phyloP scores from a whole-genome alignment of 2,113 vertebrate genomes.

The Microcebus griseorufus region DNA sequence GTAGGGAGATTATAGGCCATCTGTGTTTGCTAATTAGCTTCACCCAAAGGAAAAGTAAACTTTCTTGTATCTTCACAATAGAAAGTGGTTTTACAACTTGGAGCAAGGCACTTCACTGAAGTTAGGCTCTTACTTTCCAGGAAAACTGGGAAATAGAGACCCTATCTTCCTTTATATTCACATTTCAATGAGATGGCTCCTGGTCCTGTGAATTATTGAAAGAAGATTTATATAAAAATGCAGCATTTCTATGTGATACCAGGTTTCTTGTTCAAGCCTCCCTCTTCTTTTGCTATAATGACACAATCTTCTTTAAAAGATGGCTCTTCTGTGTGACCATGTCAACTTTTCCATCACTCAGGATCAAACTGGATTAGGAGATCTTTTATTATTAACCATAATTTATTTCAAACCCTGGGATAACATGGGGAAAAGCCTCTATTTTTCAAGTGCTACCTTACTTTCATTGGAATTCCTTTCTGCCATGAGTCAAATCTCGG shows the following conservation, averaged over 20 bases:
- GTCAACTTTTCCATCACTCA: neutral
- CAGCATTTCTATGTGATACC: too few species aligned
- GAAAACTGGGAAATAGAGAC: neutral
- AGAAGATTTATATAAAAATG: too few species aligned
- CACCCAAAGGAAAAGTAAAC: neutral
- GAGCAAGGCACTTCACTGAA: neutral
- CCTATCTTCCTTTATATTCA: neutral
- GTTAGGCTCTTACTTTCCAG: neutral
- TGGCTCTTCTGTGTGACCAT: neutral
- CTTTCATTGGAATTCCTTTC: neutral
- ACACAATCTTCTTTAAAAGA: neutral
- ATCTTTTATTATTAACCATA: neutral
- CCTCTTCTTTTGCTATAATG: neutral
- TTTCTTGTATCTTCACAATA: neutral
- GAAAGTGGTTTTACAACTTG: neutral
- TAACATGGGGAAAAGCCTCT: neutral
- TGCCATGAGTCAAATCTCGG: neutral
- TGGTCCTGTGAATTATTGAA: neutral
- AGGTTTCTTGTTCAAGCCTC: neutral
- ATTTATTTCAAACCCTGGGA: neutral
- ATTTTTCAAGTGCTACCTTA: neutral
- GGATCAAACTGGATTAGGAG: neutral
- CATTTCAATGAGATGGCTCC: neutral
- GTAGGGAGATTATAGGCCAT: accelerated
- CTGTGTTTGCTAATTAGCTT: neutral